Percentiles rank a stretch among this genome's conserved stretches.
Evolutionary conservation across 1,140 invertebrate species (phyloP).

Genomic region (Drosophila paulistorum): DNA sequence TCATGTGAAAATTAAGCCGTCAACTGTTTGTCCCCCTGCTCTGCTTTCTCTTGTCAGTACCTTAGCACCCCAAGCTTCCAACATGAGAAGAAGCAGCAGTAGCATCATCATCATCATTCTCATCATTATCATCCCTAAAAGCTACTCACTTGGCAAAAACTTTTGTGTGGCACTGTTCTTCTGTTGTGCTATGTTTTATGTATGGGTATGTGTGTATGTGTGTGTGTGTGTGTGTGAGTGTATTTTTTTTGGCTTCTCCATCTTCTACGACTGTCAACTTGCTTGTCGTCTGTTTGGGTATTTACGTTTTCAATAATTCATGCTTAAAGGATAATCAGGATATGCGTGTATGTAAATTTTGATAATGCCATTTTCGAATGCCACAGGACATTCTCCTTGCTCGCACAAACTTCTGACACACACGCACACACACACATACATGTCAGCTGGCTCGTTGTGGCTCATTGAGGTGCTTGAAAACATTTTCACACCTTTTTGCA

Average conservation of each 20-base stretch:
- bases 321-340: constrained; percentile 80
- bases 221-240: background rate
- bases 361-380: constrained; percentile 74
- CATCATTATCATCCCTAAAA: constrained; percentile 57
- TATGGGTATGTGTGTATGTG: background rate
- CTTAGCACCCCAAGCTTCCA: constrained; percentile 6
- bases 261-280: constrained; percentile 33
- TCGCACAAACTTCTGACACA: background rate
- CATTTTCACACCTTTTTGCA: constrained; percentile 52
- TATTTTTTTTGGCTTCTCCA: background rate
- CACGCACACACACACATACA: background rate
- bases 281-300: constrained; percentile 58
- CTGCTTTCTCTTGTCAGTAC: too few species aligned
- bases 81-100: background rate
- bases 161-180: constrained; percentile 45
- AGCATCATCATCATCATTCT: constrained; percentile 37
- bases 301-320: constrained; percentile 81
- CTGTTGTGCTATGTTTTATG: background rate
- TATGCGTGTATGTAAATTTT: constrained; percentile 80
- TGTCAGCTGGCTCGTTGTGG: constrained; percentile 18
- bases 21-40: constrained; percentile 36
- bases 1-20: constrained; percentile 76
- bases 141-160: constrained; percentile 46
- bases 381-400: constrained; percentile 45
- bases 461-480: constrained; percentile 37